phyloP scores from a whole-genome alignment of 2,888 invertebrate genomes.

The Galeopsomyia nigrocyanea region DNA sequence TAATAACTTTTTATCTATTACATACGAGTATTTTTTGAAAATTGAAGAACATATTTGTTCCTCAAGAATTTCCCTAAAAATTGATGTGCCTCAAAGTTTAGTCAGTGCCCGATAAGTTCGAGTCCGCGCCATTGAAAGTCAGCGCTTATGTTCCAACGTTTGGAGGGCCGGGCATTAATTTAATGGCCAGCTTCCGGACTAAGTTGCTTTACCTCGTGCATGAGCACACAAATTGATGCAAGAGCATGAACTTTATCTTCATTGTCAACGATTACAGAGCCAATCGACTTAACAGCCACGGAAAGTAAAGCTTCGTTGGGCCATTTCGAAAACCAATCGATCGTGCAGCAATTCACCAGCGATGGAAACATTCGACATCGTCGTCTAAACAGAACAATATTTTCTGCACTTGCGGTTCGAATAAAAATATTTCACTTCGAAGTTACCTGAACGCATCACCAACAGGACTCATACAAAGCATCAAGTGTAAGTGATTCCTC shows the following conservation, averaged over 20 bases:
- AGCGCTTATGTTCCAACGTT: too few species aligned
- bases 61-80: too few species aligned
- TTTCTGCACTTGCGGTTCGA: slow-evolving; percentile 47
- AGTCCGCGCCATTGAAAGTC: too few species aligned
- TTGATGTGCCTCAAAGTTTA: too few species aligned
- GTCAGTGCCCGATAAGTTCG: too few species aligned
- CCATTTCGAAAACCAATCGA: slow-evolving; percentile 96
- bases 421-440: slow-evolving; percentile 42
- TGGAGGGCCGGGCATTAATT: too few species aligned
- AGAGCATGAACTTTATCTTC: slow-evolving; percentile 71
- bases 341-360: slow-evolving; percentile 90
- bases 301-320: slow-evolving; percentile 88
- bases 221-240: slow-evolving; percentile 78
- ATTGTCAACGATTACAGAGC: slow-evolving; percentile 72
- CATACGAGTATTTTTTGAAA: too few species aligned
- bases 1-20: too few species aligned
- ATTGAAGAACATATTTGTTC: too few species aligned
- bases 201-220: slow-evolving; percentile 74
- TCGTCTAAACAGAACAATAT: slow-evolving; percentile 70
- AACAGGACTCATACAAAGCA: slow-evolving; percentile 92
- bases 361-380: slow-evolving; percentile 96
- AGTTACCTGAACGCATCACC: slow-evolving; percentile 85
- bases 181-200: background rate
- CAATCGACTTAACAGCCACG: slow-evolving; percentile 82
- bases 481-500: slow-evolving; percentile 85